Evolutionary conservation across 2,797 vertebrate genomes (phyloP), one percentile per base, ranked within the genome.

Genomic region (Morelia viridis): DNA sequence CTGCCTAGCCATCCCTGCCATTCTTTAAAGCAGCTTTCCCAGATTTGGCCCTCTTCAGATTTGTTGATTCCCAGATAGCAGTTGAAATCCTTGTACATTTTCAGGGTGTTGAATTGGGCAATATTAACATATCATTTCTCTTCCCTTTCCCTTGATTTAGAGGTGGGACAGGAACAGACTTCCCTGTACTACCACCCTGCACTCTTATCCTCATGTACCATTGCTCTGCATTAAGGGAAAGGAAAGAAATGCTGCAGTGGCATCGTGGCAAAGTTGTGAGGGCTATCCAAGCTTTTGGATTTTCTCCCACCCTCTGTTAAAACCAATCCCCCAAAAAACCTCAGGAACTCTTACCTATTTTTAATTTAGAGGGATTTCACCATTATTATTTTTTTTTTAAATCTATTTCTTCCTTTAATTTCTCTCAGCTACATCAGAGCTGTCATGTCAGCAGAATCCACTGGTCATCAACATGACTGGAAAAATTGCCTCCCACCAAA

Each of bases 391-490:
- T 10, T 6, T 76, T 15, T 68, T 60, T 15, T 4, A 28, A 61
- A 4, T 53, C 22, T 57, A 19, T 90, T 56, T 94, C 61, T 80
- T 56, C 41, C 86, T 56, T 13, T 87, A 26, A 7, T 89, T 9
- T 93, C 85, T 94, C 6, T 0, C 92, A 99, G 99, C 99, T 91
- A 97, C 95, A 1, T 96, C 98, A 0, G 97, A 98, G 94, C 96
- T 99, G 90, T 99, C 98, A 0, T 99, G 99, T 93, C 97, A 98
- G 86, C 97, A 96, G 87, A 99, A 98, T 95, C 99, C 99, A 0
- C 94, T 99, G 92, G 89, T 98, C 95, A 96, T 99, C 90, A 98
- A 98, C 0, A 96, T 98, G 96, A 98, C 97, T 92, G 97, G 96
- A 0, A 97, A 98, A 94, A 97, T 96, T 19, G 97, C 97, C 31